Percentiles rank a stretch among this genome's conserved stretches.
Conservation (phyloP, 2,113 vertebrate genomes). For the Sphyrna mokarran region DNA sequence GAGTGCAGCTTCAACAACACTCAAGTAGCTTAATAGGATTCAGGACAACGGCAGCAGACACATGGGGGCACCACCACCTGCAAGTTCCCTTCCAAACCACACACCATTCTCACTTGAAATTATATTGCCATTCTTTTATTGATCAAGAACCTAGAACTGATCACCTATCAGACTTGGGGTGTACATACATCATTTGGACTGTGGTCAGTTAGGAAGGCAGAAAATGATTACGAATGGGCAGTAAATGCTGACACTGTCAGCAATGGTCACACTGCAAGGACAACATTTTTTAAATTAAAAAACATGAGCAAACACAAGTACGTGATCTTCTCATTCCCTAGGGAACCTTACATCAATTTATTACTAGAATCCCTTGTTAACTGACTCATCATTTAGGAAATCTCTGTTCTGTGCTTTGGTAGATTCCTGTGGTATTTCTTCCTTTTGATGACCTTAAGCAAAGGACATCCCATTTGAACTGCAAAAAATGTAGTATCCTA, state of each 20-base stretch:
- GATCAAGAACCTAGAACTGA: background rate
- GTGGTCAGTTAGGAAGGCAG: background rate
- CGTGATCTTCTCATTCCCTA: background rate
- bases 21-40: background rate
- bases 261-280: too few species aligned
- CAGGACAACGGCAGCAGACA: background rate
- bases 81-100: background rate
- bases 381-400: background rate
- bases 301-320: background rate
- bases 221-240: too few species aligned
- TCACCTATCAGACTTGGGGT: background rate
- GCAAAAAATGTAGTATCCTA: background rate
- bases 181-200: background rate
- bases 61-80: background rate
- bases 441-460: background rate
- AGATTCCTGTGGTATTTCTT: background rate
- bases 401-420: background rate
- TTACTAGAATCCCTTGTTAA: background rate
- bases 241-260: too few species aligned
- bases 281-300: background rate
- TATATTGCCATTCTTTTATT: background rate
- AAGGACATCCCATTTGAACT: background rate
- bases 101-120: background rate
- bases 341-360: background rate
- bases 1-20: background rate